Conservation (phyloP, 2,888 invertebrate species). For the Nebria brevicollis region DNA sequence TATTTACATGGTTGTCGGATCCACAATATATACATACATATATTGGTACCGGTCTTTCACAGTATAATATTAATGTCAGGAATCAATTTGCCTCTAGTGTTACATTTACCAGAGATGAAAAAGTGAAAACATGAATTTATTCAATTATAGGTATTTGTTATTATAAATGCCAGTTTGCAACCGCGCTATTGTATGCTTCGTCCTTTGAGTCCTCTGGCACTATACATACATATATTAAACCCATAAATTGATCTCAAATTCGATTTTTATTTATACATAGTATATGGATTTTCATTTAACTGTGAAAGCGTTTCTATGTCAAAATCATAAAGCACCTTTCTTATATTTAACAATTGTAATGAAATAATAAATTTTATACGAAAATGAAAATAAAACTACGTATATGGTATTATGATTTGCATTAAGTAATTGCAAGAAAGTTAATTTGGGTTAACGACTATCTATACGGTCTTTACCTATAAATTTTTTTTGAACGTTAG, state of each 20-base stretch:
- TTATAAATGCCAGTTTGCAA: not conserved
- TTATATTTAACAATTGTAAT: not conserved
- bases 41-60: not conserved
- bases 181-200: not conserved
- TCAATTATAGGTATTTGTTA: conserved; percentile 1
- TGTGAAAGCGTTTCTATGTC: not conserved
- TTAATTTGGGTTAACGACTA: conserved; percentile 33
- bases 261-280: too few species aligned
- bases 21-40: not conserved
- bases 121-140: not conserved
- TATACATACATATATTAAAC: not conserved
- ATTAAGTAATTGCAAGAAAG: conserved; percentile 27
- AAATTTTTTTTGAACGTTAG: not conserved
- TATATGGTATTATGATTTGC: conserved; percentile 19
- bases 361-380: not conserved
- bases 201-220: not conserved
- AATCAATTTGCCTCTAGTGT: conserved; percentile 1
- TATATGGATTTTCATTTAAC: too few species aligned
- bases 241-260: too few species aligned
- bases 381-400: not conserved
- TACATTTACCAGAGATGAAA: not conserved
- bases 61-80: conserved; percentile 3
- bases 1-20: conserved; percentile 25
- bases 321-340: not conserved
- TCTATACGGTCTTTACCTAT: conserved; percentile 13